These are phyloP conservation scores for Platichthys flesus DNA, from an alignment of 2,113 vertebrate species.

Conservation along the genomic window DNA sequence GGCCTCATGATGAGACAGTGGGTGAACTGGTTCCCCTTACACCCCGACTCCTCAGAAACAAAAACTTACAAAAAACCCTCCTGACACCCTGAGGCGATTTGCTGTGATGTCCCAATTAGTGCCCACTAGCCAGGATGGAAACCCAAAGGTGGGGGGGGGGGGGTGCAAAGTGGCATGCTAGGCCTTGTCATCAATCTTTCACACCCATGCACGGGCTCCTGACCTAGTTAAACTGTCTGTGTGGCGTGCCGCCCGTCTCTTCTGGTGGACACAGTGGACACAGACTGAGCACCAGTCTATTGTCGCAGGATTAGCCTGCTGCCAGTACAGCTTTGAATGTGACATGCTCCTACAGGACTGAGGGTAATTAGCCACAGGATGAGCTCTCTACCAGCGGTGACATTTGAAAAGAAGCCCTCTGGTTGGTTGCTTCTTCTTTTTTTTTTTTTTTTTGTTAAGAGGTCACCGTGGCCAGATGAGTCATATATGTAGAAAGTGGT, in stretches of 20 bases:
- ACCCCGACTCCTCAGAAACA: conserved; percentile 20
- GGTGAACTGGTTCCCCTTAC: conserved; percentile 43
- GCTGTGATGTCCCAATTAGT: conserved; percentile 77
- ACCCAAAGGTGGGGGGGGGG: conserved; percentile 59
- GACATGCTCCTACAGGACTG: conserved; percentile 53
- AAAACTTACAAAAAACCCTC: conserved; percentile 18
- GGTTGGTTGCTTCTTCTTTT: conserved; percentile 24
- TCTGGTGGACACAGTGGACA: conserved; percentile 51
- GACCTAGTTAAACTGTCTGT: conserved; percentile 78
- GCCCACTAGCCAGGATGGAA: conserved; percentile 63
- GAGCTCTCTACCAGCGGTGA: conserved; percentile 31
- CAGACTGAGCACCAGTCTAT: conserved; percentile 59
- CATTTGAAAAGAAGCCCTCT: conserved; percentile 33
- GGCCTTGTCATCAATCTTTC: conserved; percentile 77
- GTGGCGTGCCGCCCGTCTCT: conserved; percentile 51
- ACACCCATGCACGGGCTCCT: conserved; percentile 65
- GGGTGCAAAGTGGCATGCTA: conserved; percentile 76
- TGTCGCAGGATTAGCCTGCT: conserved; percentile 71
- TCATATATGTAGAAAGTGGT: conserved; percentile 12
- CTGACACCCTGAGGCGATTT: conserved; percentile 53
- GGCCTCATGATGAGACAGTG: conserved; percentile 42
- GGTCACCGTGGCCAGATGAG: conserved; percentile 14
- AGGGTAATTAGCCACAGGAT: conserved; percentile 67
- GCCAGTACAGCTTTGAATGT: conserved; percentile 42
- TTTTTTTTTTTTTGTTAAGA: neutral